These are phyloP conservation scores for Eupelmus urozonus DNA, from an alignment of 2,888 invertebrate genomes.

Conservation along the genomic window DNA sequence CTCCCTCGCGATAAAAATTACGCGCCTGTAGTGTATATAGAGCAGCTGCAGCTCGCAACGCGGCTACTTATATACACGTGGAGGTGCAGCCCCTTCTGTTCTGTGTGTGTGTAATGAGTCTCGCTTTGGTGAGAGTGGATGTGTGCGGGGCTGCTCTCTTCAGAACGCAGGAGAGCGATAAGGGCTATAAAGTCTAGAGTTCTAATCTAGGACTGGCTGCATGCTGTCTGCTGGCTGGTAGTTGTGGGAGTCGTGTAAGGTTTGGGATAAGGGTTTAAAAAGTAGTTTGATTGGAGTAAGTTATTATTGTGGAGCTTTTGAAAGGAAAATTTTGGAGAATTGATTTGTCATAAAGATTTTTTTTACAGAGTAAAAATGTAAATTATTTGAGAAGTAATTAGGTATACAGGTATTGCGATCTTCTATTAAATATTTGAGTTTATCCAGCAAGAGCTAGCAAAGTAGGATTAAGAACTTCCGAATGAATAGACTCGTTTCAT, in stretches of 20 bases:
- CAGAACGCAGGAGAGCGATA: not conserved
- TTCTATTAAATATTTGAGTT: not conserved
- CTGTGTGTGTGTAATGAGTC: conserved; percentile 17
- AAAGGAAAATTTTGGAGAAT: too few species aligned
- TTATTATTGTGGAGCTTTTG: too few species aligned
- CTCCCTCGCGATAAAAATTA: conserved; percentile 70
- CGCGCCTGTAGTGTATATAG: conserved; percentile 11
- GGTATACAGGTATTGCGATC: too few species aligned
- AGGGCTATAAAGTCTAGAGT: conserved; percentile 9
- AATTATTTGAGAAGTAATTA: not conserved
- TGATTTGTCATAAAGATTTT: too few species aligned
- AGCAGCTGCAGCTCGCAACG: not conserved
- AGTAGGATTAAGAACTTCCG: conserved; percentile 42
- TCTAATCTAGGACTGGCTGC: conserved; percentile 3
- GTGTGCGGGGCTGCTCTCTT: not conserved
- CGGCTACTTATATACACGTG: not conserved
- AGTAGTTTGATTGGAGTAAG: too few species aligned
- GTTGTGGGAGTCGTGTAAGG: too few species aligned
- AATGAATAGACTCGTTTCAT: conserved; percentile 44
- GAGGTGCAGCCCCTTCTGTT: not conserved
- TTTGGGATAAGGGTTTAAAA: too few species aligned
- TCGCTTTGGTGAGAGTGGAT: too few species aligned
- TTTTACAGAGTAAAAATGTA: not conserved
- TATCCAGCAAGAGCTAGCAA: not conserved
- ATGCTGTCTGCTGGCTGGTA: too few species aligned